A percentile compares a stretch with the other conserved stretches of the same genome.
These are phyloP conservation scores for Squalus acanthias DNA, from an alignment of 2,797 vertebrate species.

Conservation along the genomic window DNA sequence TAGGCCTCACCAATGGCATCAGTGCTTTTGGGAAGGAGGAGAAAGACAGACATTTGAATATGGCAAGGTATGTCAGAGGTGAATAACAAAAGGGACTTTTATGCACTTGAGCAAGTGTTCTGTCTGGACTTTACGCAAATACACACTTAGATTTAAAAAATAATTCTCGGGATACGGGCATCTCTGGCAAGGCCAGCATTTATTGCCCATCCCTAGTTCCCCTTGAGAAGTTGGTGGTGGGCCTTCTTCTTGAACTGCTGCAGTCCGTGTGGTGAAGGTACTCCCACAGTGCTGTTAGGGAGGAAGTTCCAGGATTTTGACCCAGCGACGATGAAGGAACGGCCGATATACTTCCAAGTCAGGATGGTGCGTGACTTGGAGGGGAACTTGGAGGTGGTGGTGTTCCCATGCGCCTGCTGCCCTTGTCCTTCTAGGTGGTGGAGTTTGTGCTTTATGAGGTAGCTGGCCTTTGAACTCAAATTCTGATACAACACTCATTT, in stretches of 20 bases:
- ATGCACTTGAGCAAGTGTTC: not conserved
- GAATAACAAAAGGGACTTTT: not conserved
- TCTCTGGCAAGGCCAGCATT: not conserved
- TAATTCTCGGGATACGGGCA: not conserved
- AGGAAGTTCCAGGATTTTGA: not conserved
- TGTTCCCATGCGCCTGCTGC: not conserved
- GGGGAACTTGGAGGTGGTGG: not conserved
- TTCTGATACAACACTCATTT: not conserved
- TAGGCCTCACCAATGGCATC: not conserved
- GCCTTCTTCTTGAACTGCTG: not conserved
- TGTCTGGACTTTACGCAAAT: not conserved
- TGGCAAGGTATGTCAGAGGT: not conserved
- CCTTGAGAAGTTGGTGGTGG: not conserved
- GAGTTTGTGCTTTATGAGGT: not conserved
- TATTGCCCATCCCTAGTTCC: not conserved
- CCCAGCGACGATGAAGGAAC: not conserved
- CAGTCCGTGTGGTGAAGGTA: not conserved
- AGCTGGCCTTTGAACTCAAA: not conserved
- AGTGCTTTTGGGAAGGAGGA: not conserved
- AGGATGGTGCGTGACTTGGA: not conserved
- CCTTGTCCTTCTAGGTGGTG: not conserved
- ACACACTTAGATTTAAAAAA: not conserved
- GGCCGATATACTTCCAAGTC: not conserved
- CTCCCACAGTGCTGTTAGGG: not conserved
- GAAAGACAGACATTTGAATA: not conserved